phyloP scores from a whole-genome alignment of 2,888 invertebrate genomes.

The Bombylius major region DNA sequence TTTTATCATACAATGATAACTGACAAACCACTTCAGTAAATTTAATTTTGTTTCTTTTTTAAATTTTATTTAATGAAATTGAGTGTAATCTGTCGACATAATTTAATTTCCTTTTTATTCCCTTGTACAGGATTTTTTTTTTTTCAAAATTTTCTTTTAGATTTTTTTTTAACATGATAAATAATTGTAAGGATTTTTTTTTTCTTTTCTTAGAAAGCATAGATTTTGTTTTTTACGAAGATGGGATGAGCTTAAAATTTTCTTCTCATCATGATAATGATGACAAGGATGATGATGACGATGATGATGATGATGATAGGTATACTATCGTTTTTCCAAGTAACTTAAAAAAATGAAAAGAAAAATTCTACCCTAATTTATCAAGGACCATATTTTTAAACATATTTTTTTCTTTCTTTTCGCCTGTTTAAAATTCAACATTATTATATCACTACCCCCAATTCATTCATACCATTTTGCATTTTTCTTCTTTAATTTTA shows the following conservation, averaged over 20 bases:
- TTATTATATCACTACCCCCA: not conserved
- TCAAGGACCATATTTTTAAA: slow-evolving; percentile 4
- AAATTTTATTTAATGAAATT: not conserved
- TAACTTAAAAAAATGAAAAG: not conserved
- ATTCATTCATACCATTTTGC: not conserved
- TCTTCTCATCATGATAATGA: not conserved
- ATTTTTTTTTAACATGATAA: not conserved
- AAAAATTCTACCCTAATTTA: slow-evolving; percentile 15
- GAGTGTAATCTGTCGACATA: not conserved
- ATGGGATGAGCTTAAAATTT: not conserved
- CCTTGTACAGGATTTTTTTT: not conserved
- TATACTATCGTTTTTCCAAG: not conserved
- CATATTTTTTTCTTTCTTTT: not conserved
- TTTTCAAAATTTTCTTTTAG: not conserved
- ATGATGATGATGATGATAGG: not conserved
- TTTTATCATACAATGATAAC: too few species aligned
- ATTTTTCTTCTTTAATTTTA: slow-evolving; percentile 3
- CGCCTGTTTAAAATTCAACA: not conserved
- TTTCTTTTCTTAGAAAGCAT: not conserved
- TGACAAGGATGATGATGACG: not conserved
- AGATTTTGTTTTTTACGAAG: not conserved
- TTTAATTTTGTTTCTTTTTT: too few species aligned
- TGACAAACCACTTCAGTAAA: too few species aligned
- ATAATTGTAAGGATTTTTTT: not conserved
- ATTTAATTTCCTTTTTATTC: not conserved